Evolutionary conservation across 2,797 vertebrate genomes (phyloP).

Genomic region (Macrochelys suwanniensis): DNA sequence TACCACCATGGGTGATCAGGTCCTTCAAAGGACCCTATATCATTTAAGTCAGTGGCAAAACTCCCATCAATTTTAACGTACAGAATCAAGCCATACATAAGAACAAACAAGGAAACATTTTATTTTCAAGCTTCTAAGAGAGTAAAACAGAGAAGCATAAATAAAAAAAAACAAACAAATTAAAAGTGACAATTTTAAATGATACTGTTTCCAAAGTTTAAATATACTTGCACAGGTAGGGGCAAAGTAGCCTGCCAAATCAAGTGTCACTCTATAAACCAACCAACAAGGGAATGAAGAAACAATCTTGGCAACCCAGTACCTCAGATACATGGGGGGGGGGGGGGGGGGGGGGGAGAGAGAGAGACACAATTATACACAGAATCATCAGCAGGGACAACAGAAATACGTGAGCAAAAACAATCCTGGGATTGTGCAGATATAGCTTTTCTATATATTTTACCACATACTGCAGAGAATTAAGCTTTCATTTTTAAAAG

Average conservation of each 20-base stretch:
- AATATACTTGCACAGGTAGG: not conserved
- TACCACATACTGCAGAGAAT: not conserved
- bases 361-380: constrained; percentile 52
- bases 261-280: constrained; percentile 19
- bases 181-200: not conserved
- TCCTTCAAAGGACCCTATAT: not conserved
- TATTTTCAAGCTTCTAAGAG: constrained; percentile 2
- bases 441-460: constrained; percentile 61
- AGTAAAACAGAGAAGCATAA: not conserved
- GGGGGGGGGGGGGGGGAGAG: no score
- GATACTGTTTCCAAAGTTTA: not conserved
- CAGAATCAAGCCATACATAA: not conserved
- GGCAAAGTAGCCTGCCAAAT: constrained; percentile 11
- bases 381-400: constrained; percentile 39
- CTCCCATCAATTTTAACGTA: not conserved
- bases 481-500: constrained; percentile 38
- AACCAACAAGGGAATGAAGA: not conserved
- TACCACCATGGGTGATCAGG: not conserved
- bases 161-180: not conserved
- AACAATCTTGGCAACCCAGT: constrained; percentile 22
- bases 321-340: not conserved
- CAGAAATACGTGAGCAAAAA: not conserved
- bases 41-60: not conserved
- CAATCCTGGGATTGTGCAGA: constrained; percentile 30
- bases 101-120: constrained; percentile 1